A percentile compares a stretch with the other conserved stretches of the same genome.
Conservation (phyloP, 2,888 invertebrate genomes). For the Xestia rhomboidea region DNA sequence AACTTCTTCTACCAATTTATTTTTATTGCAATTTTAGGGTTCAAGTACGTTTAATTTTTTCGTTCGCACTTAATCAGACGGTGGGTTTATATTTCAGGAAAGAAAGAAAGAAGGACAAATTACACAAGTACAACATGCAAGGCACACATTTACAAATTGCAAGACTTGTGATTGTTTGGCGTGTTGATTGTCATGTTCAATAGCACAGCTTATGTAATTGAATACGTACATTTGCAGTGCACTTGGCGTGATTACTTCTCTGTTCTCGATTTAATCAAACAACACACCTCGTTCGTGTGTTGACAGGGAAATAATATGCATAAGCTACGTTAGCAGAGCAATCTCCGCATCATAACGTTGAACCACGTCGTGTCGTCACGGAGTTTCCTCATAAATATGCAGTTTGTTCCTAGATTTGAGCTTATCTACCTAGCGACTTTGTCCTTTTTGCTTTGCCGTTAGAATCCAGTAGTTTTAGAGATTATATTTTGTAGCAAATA, state of each 20-base stretch:
- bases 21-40: conserved; percentile 44
- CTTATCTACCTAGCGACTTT: conserved; percentile 20
- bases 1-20: conserved; percentile 53
- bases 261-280: conserved; percentile 38
- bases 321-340: conserved; percentile 53
- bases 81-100: conserved; percentile 6
- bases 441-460: conserved; percentile 44
- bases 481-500: conserved; percentile 9
- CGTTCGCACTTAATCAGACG: not conserved
- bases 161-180: conserved; percentile 6
- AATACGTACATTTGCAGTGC: conserved; percentile 27
- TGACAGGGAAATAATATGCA: conserved; percentile 46
- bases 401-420: conserved; percentile 60
- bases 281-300: conserved; percentile 25
- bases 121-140: not conserved
- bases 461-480: conserved; percentile 4
- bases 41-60: conserved; percentile 37
- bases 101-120: too few species aligned
- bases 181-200: conserved; percentile 14
- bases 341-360: conserved; percentile 62
- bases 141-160: not conserved
- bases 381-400: conserved; percentile 69
- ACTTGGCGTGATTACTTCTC: conserved; percentile 42
- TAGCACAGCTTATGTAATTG: conserved; percentile 41
- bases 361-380: conserved; percentile 43